Conservation (phyloP, 2,797 vertebrate genomes). For the Gymnoscopelus microlampas region DNA sequence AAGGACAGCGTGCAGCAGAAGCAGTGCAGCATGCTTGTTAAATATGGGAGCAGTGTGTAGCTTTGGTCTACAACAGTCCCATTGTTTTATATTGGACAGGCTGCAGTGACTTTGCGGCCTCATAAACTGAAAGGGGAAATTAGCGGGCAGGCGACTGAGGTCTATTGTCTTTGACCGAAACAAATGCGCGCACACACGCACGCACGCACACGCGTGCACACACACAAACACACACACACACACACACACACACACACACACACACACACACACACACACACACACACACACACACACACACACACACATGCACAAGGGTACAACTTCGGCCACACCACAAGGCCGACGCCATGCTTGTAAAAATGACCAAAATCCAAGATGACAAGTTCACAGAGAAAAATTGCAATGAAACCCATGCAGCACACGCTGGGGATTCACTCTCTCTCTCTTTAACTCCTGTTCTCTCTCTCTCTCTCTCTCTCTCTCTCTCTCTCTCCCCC, state of each 20-base stretch:
- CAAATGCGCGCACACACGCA: slow-evolving; percentile 47
- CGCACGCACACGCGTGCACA: slow-evolving; percentile 6
- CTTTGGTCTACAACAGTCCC: slow-evolving; percentile 28
- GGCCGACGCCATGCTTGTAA: slow-evolving; percentile 67
- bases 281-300: slow-evolving; percentile 2
- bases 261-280: slow-evolving; percentile 10
- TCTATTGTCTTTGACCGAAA: slow-evolving; percentile 58
- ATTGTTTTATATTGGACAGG: slow-evolving; percentile 43
- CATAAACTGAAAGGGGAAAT: slow-evolving; percentile 62
- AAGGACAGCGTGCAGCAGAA: slow-evolving; percentile 4
- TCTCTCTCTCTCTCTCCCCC: too few species aligned
- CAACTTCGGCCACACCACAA: slow-evolving; percentile 50
- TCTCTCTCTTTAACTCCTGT: too few species aligned
- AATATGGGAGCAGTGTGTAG: slow-evolving; percentile 8
- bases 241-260: slow-evolving; percentile 1
- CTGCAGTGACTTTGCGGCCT: slow-evolving; percentile 54
- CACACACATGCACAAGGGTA: background rate
- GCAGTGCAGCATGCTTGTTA: background rate
- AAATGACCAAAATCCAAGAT: slow-evolving; percentile 65
- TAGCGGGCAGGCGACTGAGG: slow-evolving; percentile 59
- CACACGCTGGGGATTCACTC: too few species aligned
- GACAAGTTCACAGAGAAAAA: slow-evolving; percentile 62
- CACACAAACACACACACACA: slow-evolving; percentile 27
- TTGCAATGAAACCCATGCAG: background rate
- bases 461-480: too few species aligned